Evolutionary conservation across 2,888 invertebrate species (phyloP).

Genomic region (Hirtodrosophila cameraria): DNA sequence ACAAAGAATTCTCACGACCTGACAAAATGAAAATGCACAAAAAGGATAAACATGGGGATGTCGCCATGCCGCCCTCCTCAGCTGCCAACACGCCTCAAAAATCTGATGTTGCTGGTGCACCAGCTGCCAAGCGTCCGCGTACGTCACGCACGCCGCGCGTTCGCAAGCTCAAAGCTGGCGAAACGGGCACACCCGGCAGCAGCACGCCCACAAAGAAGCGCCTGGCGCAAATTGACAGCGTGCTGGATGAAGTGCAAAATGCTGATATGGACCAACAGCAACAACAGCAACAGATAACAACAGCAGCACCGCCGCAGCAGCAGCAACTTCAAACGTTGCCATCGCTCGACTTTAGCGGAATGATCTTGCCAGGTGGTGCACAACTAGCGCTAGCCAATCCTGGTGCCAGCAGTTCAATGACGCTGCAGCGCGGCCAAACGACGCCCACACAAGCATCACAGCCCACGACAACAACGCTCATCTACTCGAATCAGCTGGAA

Average conservation of each 20-base stretch:
- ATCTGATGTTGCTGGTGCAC: conserved; percentile 41
- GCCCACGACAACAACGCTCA: conserved; percentile 74
- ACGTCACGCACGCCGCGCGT: conserved; percentile 74
- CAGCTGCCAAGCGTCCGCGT: conserved; percentile 66
- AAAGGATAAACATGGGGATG: conserved; percentile 82
- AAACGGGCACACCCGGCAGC: conserved; percentile 28
- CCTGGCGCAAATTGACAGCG: conserved; percentile 80
- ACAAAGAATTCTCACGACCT: conserved; percentile 82
- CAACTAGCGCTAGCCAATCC: conserved; percentile 82
- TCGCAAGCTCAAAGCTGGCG: conserved; percentile 63
- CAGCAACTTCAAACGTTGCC: conserved; percentile 76
- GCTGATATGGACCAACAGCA: conserved; percentile 60
- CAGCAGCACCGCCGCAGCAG: conserved; percentile 58
- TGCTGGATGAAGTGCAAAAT: conserved; percentile 80
- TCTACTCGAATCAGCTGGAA: conserved; percentile 83
- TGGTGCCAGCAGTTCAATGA: conserved; percentile 75
- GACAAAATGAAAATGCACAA: conserved; percentile 84
- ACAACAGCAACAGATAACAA: conserved; percentile 47
- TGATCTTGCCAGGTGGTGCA: conserved; percentile 82
- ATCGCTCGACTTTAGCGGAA: conserved; percentile 82
- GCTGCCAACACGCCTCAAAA: conserved; percentile 58
- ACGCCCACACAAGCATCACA: conserved; percentile 53
- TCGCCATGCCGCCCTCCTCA: conserved; percentile 66
- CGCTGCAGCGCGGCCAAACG: conserved; percentile 60
- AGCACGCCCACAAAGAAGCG: conserved; percentile 75